Evolutionary conservation across 1,140 invertebrate genomes (phyloP), one percentile per base, ranked within the genome.

Genomic region (Pseudomyrmex concolor): DNA sequence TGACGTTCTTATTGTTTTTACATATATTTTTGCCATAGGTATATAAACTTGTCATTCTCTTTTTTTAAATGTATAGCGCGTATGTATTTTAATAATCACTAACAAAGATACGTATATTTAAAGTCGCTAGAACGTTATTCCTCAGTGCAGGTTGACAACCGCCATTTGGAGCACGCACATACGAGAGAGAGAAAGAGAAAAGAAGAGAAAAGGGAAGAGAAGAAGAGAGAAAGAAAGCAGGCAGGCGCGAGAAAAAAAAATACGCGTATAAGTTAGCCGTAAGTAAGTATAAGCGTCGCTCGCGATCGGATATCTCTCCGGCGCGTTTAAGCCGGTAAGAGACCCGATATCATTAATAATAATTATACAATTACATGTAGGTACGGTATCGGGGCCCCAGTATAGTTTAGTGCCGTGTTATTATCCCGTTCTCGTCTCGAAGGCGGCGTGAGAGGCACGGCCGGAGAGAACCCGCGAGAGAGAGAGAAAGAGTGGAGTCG

Each of bases 341-440:
- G 92, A 87, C 90, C 86, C 91, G 93, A 94, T 94, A 94, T 94
- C 94, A 94, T 94, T 94, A 94, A 94, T 94, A 94, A 94, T 94
- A 94, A 94, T 94, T 94, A 94, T 94, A 94, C 93, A 94, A 94
- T 94, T 94, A 94, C 92, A 94, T 92, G 91, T 94, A 93, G 92
- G 92, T 93, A 94, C 89, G 86, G 90, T 91, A 93, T 93, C 91
- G 91, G 90, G 90, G 17, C 48, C 62, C 43, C 67, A 66, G 91
- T 93, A 93, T 94, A 94, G 94, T 94, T 94, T 94, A 94, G 93
- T 93, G 92, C 92, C 91, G 86, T 94, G 93, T 94, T 94, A 94
- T 94, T 94, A 94, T 94, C 94, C 89, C 91, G 92, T 91, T 93
- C 89, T 89, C 82, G 71, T 84, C 89, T 80, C 66, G 76, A 70